phyloP scores from a whole-genome alignment of 2,113 vertebrate species.

The Erythrolamprus reginae region DNA sequence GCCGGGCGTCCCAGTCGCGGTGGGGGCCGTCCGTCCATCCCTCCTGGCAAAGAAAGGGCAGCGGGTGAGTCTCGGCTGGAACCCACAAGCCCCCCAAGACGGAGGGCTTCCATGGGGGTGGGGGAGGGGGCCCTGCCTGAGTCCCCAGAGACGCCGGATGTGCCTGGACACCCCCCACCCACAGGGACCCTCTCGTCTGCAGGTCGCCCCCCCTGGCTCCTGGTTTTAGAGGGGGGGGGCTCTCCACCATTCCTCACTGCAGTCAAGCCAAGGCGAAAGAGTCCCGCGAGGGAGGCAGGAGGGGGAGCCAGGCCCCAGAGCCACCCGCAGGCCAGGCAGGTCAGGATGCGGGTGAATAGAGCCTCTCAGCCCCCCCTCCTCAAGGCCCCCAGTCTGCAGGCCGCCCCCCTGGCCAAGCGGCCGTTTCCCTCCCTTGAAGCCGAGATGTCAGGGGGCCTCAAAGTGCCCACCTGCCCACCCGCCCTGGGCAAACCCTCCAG shows the following conservation, averaged over 20 bases:
- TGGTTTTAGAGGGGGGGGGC: no score
- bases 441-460: no score
- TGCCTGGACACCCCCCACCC: not conserved
- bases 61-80: not conserved
- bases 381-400: not conserved
- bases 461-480: no score
- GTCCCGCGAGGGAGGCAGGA: no score
- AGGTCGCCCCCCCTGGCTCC: no score
- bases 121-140: accelerated
- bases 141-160: not conserved
- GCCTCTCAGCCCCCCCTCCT: no score
- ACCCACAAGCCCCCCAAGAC: not conserved
- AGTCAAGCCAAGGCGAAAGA: no score
- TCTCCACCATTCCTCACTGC: no score
- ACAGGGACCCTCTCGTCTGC: no score
- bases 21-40: not conserved
- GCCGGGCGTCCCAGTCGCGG: not conserved
- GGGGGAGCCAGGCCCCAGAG: not conserved
- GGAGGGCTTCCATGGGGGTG: not conserved
- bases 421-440: not conserved
- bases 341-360: not conserved
- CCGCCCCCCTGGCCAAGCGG: not conserved
- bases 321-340: not conserved
- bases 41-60: not conserved
- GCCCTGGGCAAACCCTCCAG: not conserved